phyloP scores from a whole-genome alignment of 2,113 vertebrate genomes.

The Echinops telfairi region DNA sequence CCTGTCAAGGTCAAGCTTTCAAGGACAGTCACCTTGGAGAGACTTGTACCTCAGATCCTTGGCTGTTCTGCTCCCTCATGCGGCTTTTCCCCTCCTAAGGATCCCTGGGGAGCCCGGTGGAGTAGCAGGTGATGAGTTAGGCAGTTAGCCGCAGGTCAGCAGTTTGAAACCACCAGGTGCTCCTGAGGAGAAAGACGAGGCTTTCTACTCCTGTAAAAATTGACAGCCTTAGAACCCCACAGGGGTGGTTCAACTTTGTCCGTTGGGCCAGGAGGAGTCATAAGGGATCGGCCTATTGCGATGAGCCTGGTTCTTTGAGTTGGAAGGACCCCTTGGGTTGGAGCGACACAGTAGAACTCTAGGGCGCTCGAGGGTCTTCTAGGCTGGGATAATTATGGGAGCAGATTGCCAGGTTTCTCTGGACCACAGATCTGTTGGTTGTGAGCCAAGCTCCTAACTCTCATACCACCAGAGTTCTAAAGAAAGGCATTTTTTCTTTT shows the following conservation, averaged over 20 bases:
- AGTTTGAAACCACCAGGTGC: too few species aligned
- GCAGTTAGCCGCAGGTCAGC: too few species aligned
- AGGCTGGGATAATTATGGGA: not conserved
- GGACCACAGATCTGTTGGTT: not conserved
- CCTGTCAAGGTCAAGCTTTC: not conserved
- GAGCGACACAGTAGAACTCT: not conserved
- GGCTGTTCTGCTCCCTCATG: not conserved
- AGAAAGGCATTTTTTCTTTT: not conserved
- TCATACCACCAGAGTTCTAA: not conserved
- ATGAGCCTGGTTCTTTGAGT: too few species aligned
- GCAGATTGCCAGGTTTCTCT: not conserved
- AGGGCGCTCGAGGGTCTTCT: not conserved
- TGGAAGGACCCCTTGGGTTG: not conserved
- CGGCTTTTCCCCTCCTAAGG: not conserved
- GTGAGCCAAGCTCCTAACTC: not conserved
- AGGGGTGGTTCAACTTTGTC: too few species aligned
- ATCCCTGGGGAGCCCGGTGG: too few species aligned
- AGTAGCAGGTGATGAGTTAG: too few species aligned
- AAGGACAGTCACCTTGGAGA: not conserved
- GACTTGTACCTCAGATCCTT: not conserved
- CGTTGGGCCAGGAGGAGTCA: too few species aligned
- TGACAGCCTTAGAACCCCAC: too few species aligned
- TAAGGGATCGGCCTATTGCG: too few species aligned
- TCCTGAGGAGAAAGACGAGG: too few species aligned
- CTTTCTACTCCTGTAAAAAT: too few species aligned